Evolutionary conservation across 2,888 invertebrate species (phyloP), one percentile per base, ranked within the genome.

Genomic region (Myathropa florea): DNA sequence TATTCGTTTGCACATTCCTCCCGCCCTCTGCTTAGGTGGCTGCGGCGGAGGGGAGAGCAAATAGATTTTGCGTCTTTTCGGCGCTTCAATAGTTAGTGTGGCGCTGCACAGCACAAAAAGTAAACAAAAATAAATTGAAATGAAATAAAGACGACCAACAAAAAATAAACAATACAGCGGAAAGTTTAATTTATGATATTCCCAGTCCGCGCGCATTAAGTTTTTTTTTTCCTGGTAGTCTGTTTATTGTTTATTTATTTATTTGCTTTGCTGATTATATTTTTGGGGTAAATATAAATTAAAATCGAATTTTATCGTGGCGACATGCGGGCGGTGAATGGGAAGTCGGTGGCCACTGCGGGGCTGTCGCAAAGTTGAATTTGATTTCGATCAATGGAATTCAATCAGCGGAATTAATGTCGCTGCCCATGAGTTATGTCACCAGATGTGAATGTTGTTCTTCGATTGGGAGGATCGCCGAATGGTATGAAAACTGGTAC

Each of bases 151-250:
- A 61, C 53, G 23, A 68, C 59, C 39, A 60, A 77, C 59, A 68
- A 77, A 65, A 77, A 85, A 82, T 81, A 85, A 85, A 81, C 84
- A 85, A 67, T 76, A 59, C 21, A 76, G 67, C 36, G 4, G 68
- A 77, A 77, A 77, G 55, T 77, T 81, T 64, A 81, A 85, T 85
- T 85, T 85, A 85, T 77, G 77, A 76, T 72, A 73, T 81, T 77
- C 33, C 53, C 64, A 70, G 65, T 33, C 63, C 61, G 26, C 68
- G 71, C 71, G 85, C 80, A 80, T 61, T 30, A 46, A 18, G 55
- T 30, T 67, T 26, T 12, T 55, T 24, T 36, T 14, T 14, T 60
- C 60, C 67, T 65, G 63, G 59, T 71, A 57, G 10, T 61, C 55
- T 78, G 61, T 72, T 72, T 72, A 63, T 75, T 75, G 57, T 57